Base-by-base conservation (phyloP, 2,888 invertebrate species). In the Trichopoda pennipes region DNA sequence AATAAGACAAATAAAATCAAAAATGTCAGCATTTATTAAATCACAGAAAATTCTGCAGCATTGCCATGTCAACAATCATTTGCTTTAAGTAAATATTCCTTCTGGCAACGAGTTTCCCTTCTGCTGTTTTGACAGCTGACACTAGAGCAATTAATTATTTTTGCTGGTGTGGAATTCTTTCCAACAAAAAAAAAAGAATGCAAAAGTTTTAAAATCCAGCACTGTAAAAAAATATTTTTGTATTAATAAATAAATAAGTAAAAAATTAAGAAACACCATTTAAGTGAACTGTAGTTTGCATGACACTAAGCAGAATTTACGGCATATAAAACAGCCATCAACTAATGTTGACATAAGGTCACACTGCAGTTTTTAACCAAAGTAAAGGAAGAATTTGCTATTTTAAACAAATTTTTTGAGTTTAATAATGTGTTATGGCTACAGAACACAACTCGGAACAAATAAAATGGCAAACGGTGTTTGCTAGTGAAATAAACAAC, bases 141-240 rank as follows among this genome's bases (percentile, higher is more conserved):
- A 74, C 63, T 42, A 32, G 21, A 61, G 19, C 51, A 61, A 70
- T 74, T 64, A 28, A 3, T 23, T 19, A 55, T 72, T 75, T 81
- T 78, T 82, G 78, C 78, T 72, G 78, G 72, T 82, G 82, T 82
- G 82, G 82, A 82, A 72, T 78, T 75, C 55, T 70, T 69, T 63
- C 19, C 8, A 17, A 2, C 12, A 28, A 58, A 10, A 28, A 73
- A 58, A 64, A 51, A 63, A n/a, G n/a, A 49, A 21, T 73, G 16
- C 4, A 66, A 51, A 42, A 49, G 53, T 19, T 44, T 35, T 32
- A 68, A 55, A 55, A 51, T 44, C 21, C 12, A 42, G 44, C 17
- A 12, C 14, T 9, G 16, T 28, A 28, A 28, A 28, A 47, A 32
- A 1, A 0, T 7, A 38, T 44, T 49, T 32, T 28, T 38, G 2